Evolutionary conservation across 2,888 invertebrate genomes (phyloP).

Genomic region (Acanthopleura granulata): DNA sequence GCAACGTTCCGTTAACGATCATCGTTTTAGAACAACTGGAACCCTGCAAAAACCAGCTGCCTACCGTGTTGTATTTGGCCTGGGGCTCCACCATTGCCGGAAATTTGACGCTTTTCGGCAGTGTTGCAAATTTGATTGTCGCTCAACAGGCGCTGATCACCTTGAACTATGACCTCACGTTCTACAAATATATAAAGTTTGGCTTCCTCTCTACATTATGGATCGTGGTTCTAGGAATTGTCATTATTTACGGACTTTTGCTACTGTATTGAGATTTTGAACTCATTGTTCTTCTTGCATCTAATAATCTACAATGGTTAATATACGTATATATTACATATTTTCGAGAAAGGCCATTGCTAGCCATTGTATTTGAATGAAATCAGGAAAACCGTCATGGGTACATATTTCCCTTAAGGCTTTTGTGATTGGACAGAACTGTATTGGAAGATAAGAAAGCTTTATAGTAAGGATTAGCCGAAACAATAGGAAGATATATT

Average conservation of each 20-base stretch:
- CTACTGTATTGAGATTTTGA: not conserved
- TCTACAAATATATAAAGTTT: slow-evolving; percentile 29
- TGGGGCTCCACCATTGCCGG: slow-evolving; percentile 42
- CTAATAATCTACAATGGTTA: too few species aligned
- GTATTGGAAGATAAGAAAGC: too few species aligned
- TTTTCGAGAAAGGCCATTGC: too few species aligned
- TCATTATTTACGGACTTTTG: slow-evolving; percentile 28
- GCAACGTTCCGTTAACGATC: slow-evolving; percentile 40
- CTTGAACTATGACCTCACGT: slow-evolving; percentile 25
- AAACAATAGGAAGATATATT: too few species aligned
- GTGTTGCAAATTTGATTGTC: slow-evolving; percentile 41
- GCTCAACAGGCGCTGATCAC: slow-evolving; percentile 31
- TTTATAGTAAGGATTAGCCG: too few species aligned
- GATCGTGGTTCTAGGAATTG: slow-evolving; percentile 27
- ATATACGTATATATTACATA: too few species aligned
- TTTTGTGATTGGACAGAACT: too few species aligned
- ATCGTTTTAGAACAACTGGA: slow-evolving; percentile 37
- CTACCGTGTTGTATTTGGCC: slow-evolving; percentile 36
- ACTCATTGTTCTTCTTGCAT: too few species aligned
- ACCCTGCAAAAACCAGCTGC: slow-evolving; percentile 33
- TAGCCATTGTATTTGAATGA: too few species aligned
- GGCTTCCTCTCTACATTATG: slow-evolving; percentile 31
- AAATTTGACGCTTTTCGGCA: slow-evolving; percentile 41
- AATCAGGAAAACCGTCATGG: too few species aligned
- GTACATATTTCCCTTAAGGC: too few species aligned